These are phyloP conservation scores for Asarcornis scutulata DNA, from an alignment of 2,113 vertebrate genomes.

Conservation along the genomic window DNA sequence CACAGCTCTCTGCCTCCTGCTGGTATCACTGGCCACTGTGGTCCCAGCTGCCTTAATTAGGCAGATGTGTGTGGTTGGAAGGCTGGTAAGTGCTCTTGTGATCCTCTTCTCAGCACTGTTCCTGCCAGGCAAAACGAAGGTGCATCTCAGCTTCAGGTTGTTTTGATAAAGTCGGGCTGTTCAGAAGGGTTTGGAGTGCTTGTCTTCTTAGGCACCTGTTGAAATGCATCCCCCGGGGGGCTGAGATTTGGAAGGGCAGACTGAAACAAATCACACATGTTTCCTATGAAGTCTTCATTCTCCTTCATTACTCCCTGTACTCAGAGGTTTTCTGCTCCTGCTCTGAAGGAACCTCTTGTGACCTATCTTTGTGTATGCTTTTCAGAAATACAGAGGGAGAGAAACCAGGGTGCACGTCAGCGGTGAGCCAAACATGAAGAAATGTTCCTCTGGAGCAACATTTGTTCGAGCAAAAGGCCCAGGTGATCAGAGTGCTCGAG, in stretches of 20 bases:
- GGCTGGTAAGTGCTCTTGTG: not conserved
- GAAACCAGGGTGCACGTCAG: not conserved
- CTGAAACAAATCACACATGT: not conserved
- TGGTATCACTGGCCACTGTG: not conserved
- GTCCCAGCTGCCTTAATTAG: constrained; percentile 1
- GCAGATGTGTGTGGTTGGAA: not conserved
- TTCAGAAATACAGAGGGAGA: not conserved
- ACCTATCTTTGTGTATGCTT: not conserved
- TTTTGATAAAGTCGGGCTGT: not conserved
- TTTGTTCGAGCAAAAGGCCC: not conserved
- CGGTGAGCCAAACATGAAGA: not conserved
- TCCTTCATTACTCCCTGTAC: not conserved
- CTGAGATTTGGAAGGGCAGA: not conserved
- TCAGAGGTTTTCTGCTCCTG: not conserved
- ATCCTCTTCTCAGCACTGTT: not conserved
- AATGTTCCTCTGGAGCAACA: not conserved
- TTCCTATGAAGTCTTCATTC: not conserved
- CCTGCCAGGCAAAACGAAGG: constrained; percentile 15
- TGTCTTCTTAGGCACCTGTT: not conserved
- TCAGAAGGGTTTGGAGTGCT: not conserved
- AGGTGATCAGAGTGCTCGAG: not conserved
- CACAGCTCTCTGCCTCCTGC: not conserved
- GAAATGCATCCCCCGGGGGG: not conserved
- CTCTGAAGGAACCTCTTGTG: not conserved
- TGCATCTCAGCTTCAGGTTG: not conserved